Evolutionary conservation across 1,140 invertebrate species (phyloP).

Genomic region (Riptortus pedestris): DNA sequence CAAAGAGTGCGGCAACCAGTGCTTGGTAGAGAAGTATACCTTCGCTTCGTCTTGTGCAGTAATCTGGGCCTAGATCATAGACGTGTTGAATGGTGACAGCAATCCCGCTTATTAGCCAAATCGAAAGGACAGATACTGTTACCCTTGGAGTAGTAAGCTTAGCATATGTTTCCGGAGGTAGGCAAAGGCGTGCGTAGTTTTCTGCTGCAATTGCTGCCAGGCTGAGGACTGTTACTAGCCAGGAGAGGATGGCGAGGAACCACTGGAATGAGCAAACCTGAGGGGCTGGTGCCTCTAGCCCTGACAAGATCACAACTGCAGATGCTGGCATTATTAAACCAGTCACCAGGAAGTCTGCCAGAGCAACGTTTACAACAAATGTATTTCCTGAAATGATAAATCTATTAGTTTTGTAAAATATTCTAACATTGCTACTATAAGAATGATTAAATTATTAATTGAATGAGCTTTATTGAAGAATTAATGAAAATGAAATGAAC

Average conservation of each 20-base stretch:
- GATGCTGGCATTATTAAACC: constrained; percentile 58
- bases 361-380: constrained; percentile 63
- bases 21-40: constrained; percentile 43
- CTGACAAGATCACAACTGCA: constrained; percentile 56
- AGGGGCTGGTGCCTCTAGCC: constrained; percentile 46
- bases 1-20: constrained; percentile 44
- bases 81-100: constrained; percentile 44
- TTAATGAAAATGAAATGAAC: too few relatives aligned
- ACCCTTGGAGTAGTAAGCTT: constrained; percentile 42
- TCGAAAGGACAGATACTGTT: constrained; percentile 41
- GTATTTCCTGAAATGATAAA: too few relatives aligned
- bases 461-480: too few relatives aligned
- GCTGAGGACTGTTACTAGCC: constrained; percentile 53
- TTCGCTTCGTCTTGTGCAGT: constrained; percentile 43
- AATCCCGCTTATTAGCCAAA: constrained; percentile 42
- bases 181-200: constrained; percentile 49
- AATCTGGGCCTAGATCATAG: constrained; percentile 47
- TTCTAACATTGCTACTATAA: too few relatives aligned
- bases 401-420: constrained; percentile 31
- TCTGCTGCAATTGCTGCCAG: constrained; percentile 53
- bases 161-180: constrained; percentile 43
- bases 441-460: too few relatives aligned
- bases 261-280: constrained; percentile 55
- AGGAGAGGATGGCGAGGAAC: constrained; percentile 52
- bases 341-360: constrained; percentile 63